Conservation (phyloP, 2,888 invertebrate genomes). For the Falcaria lacertinaria region DNA sequence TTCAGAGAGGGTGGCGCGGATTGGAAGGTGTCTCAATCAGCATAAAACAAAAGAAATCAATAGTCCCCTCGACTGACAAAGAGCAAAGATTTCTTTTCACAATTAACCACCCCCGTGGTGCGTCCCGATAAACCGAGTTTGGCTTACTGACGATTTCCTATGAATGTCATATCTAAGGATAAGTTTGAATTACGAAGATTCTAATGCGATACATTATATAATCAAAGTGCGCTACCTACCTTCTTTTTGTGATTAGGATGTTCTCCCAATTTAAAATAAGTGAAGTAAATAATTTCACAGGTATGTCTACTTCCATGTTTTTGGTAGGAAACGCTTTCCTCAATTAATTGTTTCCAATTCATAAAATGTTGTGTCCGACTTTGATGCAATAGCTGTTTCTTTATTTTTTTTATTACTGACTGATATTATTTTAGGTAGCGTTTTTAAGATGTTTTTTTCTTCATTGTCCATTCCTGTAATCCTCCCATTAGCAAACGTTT, state of each 20-base stretch:
- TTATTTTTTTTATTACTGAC: no score
- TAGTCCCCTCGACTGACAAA: conserved; percentile 73
- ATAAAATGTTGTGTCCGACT: no score
- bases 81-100: conserved; percentile 80
- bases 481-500: conserved; percentile 54
- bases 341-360: no score
- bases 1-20: conserved; percentile 52
- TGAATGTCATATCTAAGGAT: neutral
- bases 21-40: conserved; percentile 77
- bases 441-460: conserved; percentile 21
- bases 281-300: no score
- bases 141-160: conserved; percentile 44
- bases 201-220: no score
- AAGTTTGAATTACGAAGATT: conserved; percentile 3
- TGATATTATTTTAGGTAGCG: no score
- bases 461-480: conserved; percentile 46
- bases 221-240: no score
- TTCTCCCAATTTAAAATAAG: no score
- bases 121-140: conserved; percentile 64
- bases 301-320: no score
- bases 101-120: conserved; percentile 75
- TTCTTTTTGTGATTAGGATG: no score
- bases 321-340: no score
- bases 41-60: conserved; percentile 81
- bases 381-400: no score